Evolutionary conservation across 2,888 invertebrate genomes (phyloP).

Genomic region (Cartodere bifasciata): DNA sequence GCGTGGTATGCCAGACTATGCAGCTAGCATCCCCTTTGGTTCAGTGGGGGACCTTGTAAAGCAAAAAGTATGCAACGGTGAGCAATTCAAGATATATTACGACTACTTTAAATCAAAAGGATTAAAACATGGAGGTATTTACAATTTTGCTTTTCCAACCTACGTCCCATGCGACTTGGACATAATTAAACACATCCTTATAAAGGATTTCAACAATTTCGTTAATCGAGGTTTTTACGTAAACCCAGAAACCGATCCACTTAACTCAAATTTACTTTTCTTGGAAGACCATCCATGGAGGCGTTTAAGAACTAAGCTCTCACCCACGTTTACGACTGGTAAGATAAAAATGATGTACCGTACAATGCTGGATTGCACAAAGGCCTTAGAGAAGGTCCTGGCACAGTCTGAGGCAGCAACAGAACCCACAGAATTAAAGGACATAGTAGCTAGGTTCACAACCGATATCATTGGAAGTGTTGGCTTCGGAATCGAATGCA

Average conservation of each 20-base stretch:
- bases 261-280: conserved; percentile 29
- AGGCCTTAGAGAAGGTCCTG: conserved; percentile 37
- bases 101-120: conserved; percentile 11
- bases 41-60: not conserved
- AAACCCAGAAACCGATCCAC: conserved; percentile 23
- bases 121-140: conserved; percentile 21
- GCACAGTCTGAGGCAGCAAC: conserved; percentile 24
- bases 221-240: conserved; percentile 42
- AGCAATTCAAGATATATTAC: not conserved
- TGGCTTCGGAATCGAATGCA: conserved; percentile 44
- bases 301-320: conserved; percentile 43
- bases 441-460: conserved; percentile 40
- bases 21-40: conserved; percentile 10
- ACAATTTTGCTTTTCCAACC: conserved; percentile 30
- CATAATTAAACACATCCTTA: no score
- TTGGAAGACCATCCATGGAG: conserved; percentile 34
- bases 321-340: conserved; percentile 51
- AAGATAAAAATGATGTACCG: conserved; percentile 53
- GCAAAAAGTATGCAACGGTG: not conserved
- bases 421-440: conserved; percentile 26
- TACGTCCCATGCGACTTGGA: conserved; percentile 22
- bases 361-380: conserved; percentile 41
- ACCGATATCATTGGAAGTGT: conserved; percentile 45
- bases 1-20: conserved; percentile 4
- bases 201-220: conserved; percentile 44